Conservation (phyloP, 2,797 vertebrate genomes). For the Molossus alvarezi region DNA sequence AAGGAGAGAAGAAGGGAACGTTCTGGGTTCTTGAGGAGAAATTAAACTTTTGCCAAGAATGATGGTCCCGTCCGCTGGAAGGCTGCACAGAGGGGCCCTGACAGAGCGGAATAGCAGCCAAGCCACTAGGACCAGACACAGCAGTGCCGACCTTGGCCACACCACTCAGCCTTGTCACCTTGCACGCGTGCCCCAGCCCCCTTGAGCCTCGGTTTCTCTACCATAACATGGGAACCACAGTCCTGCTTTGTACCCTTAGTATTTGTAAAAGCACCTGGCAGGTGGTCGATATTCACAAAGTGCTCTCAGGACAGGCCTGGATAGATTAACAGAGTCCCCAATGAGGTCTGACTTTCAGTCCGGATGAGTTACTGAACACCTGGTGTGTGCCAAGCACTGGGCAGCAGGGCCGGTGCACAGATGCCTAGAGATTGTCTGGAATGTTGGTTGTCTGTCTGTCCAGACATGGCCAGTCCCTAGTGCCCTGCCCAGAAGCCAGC, state of each 20-base stretch:
- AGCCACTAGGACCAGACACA: rapidly evolving
- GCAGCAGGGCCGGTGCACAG: rapidly evolving
- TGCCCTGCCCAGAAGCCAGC: not conserved
- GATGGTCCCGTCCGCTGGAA: rapidly evolving
- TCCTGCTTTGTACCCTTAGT: not conserved
- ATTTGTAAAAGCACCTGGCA: not conserved
- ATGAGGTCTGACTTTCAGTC: not conserved
- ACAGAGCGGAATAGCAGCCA: not conserved
- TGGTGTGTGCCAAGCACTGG: not conserved
- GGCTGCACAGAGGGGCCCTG: not conserved
- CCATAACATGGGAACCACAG: not conserved
- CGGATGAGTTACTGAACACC: not conserved
- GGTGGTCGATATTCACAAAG: not conserved
- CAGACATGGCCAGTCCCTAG: not conserved
- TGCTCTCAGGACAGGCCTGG: rapidly evolving
- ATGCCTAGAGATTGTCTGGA: not conserved
- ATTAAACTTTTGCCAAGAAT: rapidly evolving
- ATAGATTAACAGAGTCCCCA: not conserved
- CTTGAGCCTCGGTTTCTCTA: not conserved
- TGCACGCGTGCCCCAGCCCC: not conserved
- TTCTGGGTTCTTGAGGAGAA: not conserved
- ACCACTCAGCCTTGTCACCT: not conserved
- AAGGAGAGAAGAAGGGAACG: not conserved
- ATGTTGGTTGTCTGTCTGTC: not conserved
- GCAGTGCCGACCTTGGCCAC: not conserved